phyloP scores from a whole-genome alignment of 2,113 vertebrate genomes.

The Dipodomys ordii region DNA sequence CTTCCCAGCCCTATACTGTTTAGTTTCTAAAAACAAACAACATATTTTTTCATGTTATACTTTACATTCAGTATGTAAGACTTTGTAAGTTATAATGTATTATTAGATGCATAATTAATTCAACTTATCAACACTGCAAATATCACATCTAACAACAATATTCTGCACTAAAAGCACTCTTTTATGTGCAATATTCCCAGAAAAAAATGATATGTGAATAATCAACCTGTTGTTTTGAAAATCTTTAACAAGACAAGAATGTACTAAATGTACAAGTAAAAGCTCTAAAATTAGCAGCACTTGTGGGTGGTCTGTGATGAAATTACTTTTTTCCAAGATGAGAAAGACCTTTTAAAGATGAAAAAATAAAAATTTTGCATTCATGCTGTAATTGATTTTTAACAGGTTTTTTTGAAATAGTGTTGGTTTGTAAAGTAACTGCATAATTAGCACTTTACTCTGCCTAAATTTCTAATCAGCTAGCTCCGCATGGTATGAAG shows the following conservation, averaged over 20 bases:
- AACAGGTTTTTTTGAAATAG: neutral
- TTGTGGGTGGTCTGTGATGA: neutral
- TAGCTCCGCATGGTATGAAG: accelerated
- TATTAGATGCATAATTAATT: neutral
- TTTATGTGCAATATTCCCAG: neutral
- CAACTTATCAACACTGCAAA: neutral
- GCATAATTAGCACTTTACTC: neutral
- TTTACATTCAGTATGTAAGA: neutral
- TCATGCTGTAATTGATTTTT: neutral
- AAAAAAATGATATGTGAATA: neutral
- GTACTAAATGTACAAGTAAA: neutral
- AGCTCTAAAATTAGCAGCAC: neutral
- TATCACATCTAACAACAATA: neutral
- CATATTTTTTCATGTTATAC: neutral
- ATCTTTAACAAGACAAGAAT: neutral
- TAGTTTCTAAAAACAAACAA: neutral
- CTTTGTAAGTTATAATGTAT: neutral
- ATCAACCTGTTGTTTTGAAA: neutral
- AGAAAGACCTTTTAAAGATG: neutral
- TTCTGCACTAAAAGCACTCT: neutral
- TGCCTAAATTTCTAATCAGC: neutral
- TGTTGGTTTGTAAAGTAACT: neutral
- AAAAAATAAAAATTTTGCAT: neutral
- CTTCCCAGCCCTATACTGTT: too few species aligned
- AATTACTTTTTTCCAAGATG: neutral